phyloP scores from a whole-genome alignment of 2,888 invertebrate genomes.

The Netelia fuscicornis region DNA sequence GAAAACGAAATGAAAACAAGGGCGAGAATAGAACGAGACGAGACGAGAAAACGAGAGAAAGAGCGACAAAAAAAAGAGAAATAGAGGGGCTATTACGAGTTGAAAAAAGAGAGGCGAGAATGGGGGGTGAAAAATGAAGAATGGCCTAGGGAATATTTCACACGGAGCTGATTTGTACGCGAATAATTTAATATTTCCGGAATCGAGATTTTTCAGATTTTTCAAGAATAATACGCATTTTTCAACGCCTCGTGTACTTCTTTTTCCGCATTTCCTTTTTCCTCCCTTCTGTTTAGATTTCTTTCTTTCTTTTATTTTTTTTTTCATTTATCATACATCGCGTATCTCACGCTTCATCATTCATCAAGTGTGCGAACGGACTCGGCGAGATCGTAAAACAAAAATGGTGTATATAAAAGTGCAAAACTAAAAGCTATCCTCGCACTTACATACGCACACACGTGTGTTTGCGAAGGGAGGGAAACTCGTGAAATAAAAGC shows the following conservation, averaged over 20 bases:
- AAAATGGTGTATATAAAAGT: constrained; percentile 13
- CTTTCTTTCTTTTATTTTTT: not conserved
- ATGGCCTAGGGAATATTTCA: not conserved
- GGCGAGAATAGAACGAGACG: not conserved
- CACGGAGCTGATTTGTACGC: not conserved
- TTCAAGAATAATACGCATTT: not conserved
- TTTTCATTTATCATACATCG: constrained; percentile 14
- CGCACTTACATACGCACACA: not conserved
- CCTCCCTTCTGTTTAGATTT: not conserved
- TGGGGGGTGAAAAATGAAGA: constrained; percentile 14
- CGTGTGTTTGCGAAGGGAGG: not conserved
- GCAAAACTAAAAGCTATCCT: constrained; percentile 3
- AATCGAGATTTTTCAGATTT: not conserved
- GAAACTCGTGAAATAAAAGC: constrained; percentile 30
- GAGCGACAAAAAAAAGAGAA: not conserved
- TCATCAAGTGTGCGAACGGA: not conserved
- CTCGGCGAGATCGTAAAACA: constrained; percentile 2
- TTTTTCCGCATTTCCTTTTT: not conserved
- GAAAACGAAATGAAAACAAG: not conserved
- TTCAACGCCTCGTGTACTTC: not conserved
- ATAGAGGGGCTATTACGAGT: not conserved
- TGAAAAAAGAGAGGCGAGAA: not conserved
- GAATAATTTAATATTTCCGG: constrained; percentile 6
- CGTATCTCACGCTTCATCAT: not conserved
- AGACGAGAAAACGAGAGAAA: not conserved